Percentiles rank a stretch among this genome's conserved stretches.
These are phyloP conservation scores for Pissodes strobi DNA, from an alignment of 1,140 invertebrate species.

Conservation along the genomic window DNA sequence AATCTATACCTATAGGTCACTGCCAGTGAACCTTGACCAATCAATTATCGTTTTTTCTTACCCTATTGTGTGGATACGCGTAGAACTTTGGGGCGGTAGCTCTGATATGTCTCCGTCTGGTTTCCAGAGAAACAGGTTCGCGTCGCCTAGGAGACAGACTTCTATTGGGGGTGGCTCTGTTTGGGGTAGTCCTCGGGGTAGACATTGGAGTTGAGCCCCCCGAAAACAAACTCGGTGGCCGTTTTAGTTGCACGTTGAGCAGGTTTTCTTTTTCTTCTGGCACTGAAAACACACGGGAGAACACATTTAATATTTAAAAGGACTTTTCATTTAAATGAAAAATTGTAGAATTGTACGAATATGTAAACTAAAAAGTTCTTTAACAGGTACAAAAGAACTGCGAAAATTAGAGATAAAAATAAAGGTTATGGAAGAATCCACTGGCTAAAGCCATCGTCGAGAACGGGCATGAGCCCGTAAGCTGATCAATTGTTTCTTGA, in stretches of 20 bases:
- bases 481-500: no score
- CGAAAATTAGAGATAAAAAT: no score
- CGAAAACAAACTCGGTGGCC: conserved; percentile 68
- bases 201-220: conserved; percentile 72
- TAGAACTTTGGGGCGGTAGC: conserved; percentile 78
- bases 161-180: conserved; percentile 60
- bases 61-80: conserved; percentile 82
- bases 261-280: conserved; percentile 80
- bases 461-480: no score
- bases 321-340: background rate
- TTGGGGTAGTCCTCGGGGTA: conserved; percentile 64
- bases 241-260: conserved; percentile 67
- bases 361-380: no score
- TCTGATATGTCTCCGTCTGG: conserved; percentile 29
- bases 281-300: conserved; percentile 65
- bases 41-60: no score
- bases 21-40: no score
- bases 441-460: no score
- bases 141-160: conserved; percentile 64
- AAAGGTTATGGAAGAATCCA: no score
- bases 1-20: no score
- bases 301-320: background rate
- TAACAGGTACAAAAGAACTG: no score
- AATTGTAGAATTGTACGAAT: background rate
- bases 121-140: background rate